Evolutionary conservation across 2,888 invertebrate species (phyloP), one percentile per base, ranked within the genome.

Genomic region (Hemaris fuciformis): DNA sequence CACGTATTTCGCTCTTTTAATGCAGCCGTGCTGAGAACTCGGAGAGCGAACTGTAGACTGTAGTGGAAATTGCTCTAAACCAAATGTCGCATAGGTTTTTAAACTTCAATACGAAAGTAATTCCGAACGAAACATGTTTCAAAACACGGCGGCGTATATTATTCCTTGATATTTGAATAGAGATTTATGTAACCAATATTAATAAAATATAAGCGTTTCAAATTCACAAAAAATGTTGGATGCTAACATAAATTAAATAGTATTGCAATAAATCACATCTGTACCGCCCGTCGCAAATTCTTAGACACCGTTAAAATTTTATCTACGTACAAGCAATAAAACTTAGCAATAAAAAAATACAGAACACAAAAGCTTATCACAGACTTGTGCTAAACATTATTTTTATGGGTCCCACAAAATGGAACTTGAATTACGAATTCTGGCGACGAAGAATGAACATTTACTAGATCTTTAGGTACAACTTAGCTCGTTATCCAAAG

Each of bases 401-500:
- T 76, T 74, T 72, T 74, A 76, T 70, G 69, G 66, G 67, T 61
- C 69, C 67, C 64, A 66, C 67, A 64, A 77, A 75, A 75, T 71
- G 69, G 65, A 75, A 74, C 70, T 75, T 76, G 70, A 77, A 76
- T 78, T 74, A 75, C 73, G 75, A 74, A 81, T 77, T 79, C 80
- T 72, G 66, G 68, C 69, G 66, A 71, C 77, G 72, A 74, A 71
- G 70, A 73, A 72, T 71, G 75, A 71, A 72, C 77, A 77, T 80
- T 79, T 74, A 79, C 76, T 77, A 75, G 75, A 79, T 71, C 74
- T 74, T 77, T 74, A 77, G 67, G 66, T 73, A 66, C 66, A 81
- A 80, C 73, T 81, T 81, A 66, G 71, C 73, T 74, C 75, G 75
- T 79, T 79, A 79, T 75, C 75, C 74, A 68, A 74, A 70, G 71